Percentiles rank a stretch among this genome's conserved stretches.
These are phyloP conservation scores for Scaeva pyrastri DNA, from an alignment of 2,888 invertebrate species.

Conservation along the genomic window DNA sequence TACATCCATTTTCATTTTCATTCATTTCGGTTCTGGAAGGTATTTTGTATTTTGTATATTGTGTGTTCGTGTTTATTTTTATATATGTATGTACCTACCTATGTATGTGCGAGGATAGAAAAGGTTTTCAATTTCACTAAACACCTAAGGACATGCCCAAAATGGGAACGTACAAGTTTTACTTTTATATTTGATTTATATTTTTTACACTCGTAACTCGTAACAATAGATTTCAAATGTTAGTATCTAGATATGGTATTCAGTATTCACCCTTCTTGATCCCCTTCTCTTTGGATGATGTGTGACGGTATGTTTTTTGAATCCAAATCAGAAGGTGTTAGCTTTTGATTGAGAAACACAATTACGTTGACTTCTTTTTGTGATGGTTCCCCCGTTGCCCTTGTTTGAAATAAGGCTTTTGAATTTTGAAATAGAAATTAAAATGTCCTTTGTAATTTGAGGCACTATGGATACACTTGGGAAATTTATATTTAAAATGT, in stretches of 20 bases:
- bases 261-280: no score
- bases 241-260: neutral
- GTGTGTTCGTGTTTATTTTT: neutral
- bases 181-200: conserved; percentile 32
- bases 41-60: neutral
- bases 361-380: neutral
- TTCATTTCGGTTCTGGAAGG: neutral
- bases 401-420: neutral
- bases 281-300: no score
- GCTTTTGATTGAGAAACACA: conserved; percentile 23
- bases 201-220: no score
- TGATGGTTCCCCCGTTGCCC: neutral
- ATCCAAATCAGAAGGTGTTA: conserved; percentile 15
- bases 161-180: conserved; percentile 23
- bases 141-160: conserved; percentile 2
- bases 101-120: conserved; percentile 3
- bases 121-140: conserved; percentile 38
- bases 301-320: no score
- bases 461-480: neutral
- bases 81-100: no score
- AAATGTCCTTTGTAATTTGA: neutral
- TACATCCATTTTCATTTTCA: conserved; percentile 32
- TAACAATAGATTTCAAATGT: conserved; percentile 15
- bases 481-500: no score
- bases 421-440: neutral